Percentiles rank a stretch among this genome's conserved stretches.
phyloP scores from a whole-genome alignment of 2,797 vertebrate genomes.

The Garrulus glandarius region DNA sequence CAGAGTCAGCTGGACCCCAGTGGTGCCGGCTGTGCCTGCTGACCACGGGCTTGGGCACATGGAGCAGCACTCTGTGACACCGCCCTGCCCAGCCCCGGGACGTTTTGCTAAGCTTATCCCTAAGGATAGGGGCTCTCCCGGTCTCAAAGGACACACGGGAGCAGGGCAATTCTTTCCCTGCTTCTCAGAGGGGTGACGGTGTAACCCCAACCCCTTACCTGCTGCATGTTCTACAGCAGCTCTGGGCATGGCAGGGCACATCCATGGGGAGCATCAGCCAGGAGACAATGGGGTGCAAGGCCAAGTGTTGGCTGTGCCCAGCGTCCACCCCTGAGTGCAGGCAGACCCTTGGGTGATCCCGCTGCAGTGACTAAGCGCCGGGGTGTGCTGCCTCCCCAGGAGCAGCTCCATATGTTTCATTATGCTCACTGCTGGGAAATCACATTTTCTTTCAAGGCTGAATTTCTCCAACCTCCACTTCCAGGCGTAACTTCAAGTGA shows the following conservation, averaged over 20 bases:
- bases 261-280: rapidly evolving
- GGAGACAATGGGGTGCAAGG: rapidly evolving
- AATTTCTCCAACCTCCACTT: slow-evolving; percentile 5
- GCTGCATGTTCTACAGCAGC: rapidly evolving
- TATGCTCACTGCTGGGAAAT: neutral
- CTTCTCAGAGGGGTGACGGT: rapidly evolving
- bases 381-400: neutral
- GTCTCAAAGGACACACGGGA: rapidly evolving
- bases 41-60: rapidly evolving
- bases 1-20: neutral
- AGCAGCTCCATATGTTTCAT: neutral
- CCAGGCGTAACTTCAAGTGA: neutral
- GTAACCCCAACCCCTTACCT: rapidly evolving
- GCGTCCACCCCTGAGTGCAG: rapidly evolving
- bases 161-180: neutral
- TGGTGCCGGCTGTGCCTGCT: rapidly evolving
- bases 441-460: neutral
- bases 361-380: neutral
- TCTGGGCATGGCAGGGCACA: rapidly evolving
- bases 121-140: neutral
- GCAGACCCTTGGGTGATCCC: rapidly evolving
- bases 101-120: rapidly evolving
- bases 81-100: rapidly evolving
- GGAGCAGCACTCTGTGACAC: neutral
- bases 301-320: rapidly evolving